Conservation (phyloP, 2,888 invertebrate species). For the Ochropacha duplaris region DNA sequence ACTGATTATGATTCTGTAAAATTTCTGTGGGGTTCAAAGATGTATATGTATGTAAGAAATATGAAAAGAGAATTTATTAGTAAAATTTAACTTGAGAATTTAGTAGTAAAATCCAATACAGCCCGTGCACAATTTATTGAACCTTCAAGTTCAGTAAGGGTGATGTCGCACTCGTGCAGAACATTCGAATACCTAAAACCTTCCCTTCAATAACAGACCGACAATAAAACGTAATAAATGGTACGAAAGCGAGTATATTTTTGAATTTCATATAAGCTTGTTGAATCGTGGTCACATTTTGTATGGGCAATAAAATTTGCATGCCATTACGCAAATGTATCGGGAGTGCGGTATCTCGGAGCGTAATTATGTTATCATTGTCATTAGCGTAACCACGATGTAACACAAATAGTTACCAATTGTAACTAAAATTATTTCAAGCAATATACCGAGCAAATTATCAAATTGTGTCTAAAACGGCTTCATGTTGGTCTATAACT, state of each 20-base stretch:
- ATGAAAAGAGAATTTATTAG: too few relatives aligned
- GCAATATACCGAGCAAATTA: neutral
- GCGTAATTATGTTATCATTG: conserved; percentile 35
- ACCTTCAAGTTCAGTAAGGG: neutral
- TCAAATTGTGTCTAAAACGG: neutral
- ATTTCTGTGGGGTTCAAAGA: too few relatives aligned
- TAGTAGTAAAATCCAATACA: too few relatives aligned
- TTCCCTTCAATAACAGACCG: neutral
- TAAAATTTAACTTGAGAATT: too few relatives aligned
- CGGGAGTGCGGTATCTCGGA: conserved; percentile 25
- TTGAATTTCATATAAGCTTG: conserved; percentile 18
- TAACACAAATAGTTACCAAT: neutral
- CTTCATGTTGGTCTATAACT: too few relatives aligned
- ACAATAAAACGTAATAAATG: conserved; percentile 2
- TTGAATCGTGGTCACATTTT: conserved; percentile 28
- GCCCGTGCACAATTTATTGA: too few relatives aligned
- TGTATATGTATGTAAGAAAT: too few relatives aligned
- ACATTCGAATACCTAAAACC: neutral
- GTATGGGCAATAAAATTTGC: conserved; percentile 43
- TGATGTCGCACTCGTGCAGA: neutral
- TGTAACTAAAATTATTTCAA: neutral
- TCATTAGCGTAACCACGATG: neutral
- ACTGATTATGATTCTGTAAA: too few relatives aligned
- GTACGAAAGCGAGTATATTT: conserved; percentile 11
- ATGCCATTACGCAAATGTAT: conserved; percentile 36